A percentile compares a stretch with the other conserved stretches of the same genome.
Conservation (phyloP, 2,113 vertebrate genomes). For the Clarias batrachus region DNA sequence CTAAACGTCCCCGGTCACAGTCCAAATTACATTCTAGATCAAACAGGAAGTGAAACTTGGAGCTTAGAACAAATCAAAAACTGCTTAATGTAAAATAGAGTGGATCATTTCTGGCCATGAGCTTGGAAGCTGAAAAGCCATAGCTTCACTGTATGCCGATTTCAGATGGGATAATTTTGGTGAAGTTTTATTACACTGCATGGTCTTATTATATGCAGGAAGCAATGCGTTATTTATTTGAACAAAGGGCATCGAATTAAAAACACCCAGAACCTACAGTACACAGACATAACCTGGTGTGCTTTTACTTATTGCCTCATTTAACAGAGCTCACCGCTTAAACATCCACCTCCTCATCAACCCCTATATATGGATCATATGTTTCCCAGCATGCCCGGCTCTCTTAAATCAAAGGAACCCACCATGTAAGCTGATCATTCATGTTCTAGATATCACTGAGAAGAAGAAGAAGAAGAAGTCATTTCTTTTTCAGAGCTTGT, state of each 20-base stretch:
- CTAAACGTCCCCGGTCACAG: not conserved
- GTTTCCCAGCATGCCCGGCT: not conserved
- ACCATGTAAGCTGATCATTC: not conserved
- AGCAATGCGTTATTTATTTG: slow-evolving; percentile 2
- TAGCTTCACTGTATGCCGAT: not conserved
- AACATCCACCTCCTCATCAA: slow-evolving; percentile 16
- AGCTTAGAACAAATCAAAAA: not conserved
- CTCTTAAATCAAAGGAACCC: not conserved
- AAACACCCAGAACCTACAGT: not conserved
- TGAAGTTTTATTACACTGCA: not conserved
- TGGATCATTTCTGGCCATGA: not conserved
- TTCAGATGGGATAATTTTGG: not conserved
- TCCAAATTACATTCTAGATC: not conserved
- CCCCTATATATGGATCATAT: not conserved
- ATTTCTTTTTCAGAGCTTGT: not conserved
- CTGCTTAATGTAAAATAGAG: not conserved
- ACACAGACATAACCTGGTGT: not conserved
- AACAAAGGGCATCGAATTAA: not conserved
- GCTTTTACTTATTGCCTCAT: not conserved
- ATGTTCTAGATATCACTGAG: slow-evolving; percentile 11
- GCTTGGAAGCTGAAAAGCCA: not conserved
- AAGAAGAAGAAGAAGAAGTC: slow-evolving; percentile 12
- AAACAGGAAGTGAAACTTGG: not conserved
- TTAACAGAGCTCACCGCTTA: not conserved
- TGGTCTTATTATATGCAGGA: not conserved